Evolutionary conservation across 2,797 vertebrate genomes (phyloP).

Genomic region (Mus caroli): DNA sequence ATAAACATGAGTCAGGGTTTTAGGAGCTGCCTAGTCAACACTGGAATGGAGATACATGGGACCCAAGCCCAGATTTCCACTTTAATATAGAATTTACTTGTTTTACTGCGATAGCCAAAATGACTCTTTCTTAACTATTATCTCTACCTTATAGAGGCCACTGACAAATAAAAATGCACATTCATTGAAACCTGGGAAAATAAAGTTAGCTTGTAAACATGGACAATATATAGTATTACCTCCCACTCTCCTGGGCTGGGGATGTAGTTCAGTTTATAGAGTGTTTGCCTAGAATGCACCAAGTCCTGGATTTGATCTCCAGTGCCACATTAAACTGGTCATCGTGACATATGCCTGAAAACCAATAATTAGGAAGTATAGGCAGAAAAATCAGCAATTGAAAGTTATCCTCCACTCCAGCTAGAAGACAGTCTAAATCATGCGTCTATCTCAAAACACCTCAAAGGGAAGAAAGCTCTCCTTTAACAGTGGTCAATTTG

Average conservation of each 20-base stretch:
- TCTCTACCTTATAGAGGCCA: constrained; percentile 15
- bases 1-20: constrained; percentile 60
- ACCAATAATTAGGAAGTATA: not conserved
- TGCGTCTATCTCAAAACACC: not conserved
- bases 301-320: not conserved
- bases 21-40: constrained; percentile 26
- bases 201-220: constrained; percentile 54
- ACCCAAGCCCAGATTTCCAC: constrained; percentile 46
- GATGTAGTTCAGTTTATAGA: not conserved
- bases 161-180: constrained; percentile 55
- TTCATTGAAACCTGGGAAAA: constrained; percentile 67
- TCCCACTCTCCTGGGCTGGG: not conserved
- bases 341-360: not conserved
- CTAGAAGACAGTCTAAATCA: not conserved
- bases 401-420: not conserved
- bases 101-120: constrained; percentile 69
- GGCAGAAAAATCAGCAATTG: not conserved
- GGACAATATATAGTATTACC: constrained; percentile 72
- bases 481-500: constrained; percentile 23
- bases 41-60: constrained; percentile 19
- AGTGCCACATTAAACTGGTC: not conserved
- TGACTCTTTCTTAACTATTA: constrained; percentile 31
- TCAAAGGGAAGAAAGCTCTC: not conserved
- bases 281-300: not conserved
- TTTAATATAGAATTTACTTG: constrained; percentile 64